Evolutionary conservation across 2,888 invertebrate species (phyloP).

Genomic region (Amphipyra berbera): DNA sequence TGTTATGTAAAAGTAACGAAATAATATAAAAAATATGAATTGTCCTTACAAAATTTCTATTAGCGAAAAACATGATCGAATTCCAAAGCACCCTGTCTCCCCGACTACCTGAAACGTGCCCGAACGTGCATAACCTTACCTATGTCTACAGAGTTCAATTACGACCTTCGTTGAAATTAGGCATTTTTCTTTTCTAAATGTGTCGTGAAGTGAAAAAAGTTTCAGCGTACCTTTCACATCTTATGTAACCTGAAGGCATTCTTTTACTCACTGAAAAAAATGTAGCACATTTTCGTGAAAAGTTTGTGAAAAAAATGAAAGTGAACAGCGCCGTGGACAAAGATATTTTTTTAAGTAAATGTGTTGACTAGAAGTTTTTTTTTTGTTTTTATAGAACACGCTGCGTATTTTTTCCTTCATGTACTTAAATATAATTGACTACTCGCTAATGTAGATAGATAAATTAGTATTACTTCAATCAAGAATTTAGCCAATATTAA

Average conservation of each 20-base stretch:
- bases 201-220: slow-evolving; percentile 59
- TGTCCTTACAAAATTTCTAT: not conserved
- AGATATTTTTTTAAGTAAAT: slow-evolving; percentile 22
- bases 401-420: slow-evolving; percentile 16
- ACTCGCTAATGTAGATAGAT: too few relatives aligned
- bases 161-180: slow-evolving; percentile 57
- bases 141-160: slow-evolving; percentile 57
- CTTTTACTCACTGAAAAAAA: slow-evolving; percentile 40
- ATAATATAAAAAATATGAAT: too few relatives aligned
- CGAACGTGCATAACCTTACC: slow-evolving; percentile 55
- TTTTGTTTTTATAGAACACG: slow-evolving; percentile 3
- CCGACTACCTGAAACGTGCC: slow-evolving; percentile 50
- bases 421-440: not conserved
- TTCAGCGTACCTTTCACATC: slow-evolving; percentile 37
- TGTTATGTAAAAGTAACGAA: too few relatives aligned
- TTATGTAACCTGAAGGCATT: slow-evolving; percentile 49
- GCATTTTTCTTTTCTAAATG: slow-evolving; percentile 63
- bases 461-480: too few relatives aligned
- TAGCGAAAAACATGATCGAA: not conserved
- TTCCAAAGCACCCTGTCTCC: slow-evolving; percentile 15
- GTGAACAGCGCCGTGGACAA: slow-evolving; percentile 38
- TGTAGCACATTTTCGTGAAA: slow-evolving; percentile 44
- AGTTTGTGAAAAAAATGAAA: slow-evolving; percentile 37
- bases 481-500: too few relatives aligned
- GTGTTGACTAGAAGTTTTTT: slow-evolving; percentile 12